Evolutionary conservation across 2,113 vertebrate genomes (phyloP).

Genomic region (Cynopterus brachyotis): DNA sequence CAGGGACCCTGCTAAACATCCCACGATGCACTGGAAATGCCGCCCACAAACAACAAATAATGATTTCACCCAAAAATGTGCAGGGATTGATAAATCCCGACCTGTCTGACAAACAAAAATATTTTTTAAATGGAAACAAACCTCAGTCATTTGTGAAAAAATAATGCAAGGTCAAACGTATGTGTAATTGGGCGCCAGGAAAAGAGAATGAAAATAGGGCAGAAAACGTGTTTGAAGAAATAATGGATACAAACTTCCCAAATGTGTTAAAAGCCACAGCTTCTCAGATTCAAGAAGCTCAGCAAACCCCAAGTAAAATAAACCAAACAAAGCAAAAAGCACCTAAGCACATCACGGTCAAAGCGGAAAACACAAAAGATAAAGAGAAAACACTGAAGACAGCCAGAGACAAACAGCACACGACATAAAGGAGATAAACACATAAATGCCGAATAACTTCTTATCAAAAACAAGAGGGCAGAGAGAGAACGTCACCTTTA

Average conservation of each 20-base stretch:
- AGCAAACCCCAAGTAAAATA: not conserved
- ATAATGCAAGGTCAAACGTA: not conserved
- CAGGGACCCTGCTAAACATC: not conserved
- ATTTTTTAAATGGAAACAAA: not conserved
- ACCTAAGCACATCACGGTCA: not conserved
- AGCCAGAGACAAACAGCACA: not conserved
- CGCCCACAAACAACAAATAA: not conserved
- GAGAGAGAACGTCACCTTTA: not conserved
- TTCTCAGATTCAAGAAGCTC: not conserved
- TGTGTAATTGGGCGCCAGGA: not conserved
- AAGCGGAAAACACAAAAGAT: not conserved
- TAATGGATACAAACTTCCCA: not conserved
- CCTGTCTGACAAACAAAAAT: not conserved
- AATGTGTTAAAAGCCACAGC: not conserved
- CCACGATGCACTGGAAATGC: not conserved
- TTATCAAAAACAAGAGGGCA: not conserved
- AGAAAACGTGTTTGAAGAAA: not conserved
- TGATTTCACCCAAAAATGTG: not conserved
- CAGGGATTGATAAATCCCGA: not conserved
- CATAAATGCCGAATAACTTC: not conserved
- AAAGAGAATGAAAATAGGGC: not conserved
- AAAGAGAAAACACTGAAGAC: not conserved
- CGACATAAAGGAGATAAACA: not conserved
- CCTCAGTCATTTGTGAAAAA: not conserved
- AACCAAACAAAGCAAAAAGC: not conserved